Base-by-base conservation (phyloP, 2,113 vertebrate species). In the Euleptes europaea region DNA sequence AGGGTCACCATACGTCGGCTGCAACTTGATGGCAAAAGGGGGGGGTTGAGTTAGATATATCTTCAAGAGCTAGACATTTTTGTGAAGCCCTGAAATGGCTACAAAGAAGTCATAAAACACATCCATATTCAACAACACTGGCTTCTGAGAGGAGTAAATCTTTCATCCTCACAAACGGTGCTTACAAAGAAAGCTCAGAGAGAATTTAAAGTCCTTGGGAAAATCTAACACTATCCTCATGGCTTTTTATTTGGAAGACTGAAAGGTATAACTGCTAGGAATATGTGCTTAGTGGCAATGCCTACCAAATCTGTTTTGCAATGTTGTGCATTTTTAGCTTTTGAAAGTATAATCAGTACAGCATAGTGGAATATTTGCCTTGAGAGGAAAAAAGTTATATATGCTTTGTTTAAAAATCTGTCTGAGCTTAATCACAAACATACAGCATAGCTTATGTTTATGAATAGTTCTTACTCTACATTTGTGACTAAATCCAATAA, bases 241-340 rank as follows among this genome's bases (percentile, higher is more conserved):
- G 2, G 13, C 82, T 90, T 85, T 74, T 80, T 33, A 86, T 2
- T 63, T 89, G 88, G 76, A 0, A 71, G n/a, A 88, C 5, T 87
- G 47, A 89, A 88, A 85, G 75, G 40, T 31, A 73, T 63, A 88
- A 86, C 35, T 72, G 21, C 23, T 3, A 57, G 66, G 78, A 90
- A 1, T 57, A 17, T 7, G 17, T 90, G 33, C 63, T 75, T 89
- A 87, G 84, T n/a, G 6, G 40, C 72, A 78, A 26, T 60, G 78
- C 38, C 44, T 28, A 83, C 33, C 44, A 84, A 63, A 67, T 81
- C 35, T 67, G 49, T 26, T 89, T 81, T 77, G 49, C 49, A 85
- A 23, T 88, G 40, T 85, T 83, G 78, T 35, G 11, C 49, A n/a
- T 28, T 86, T 78, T 75, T 38, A 33, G n/a, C 17, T 12, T 31